Base-by-base conservation (phyloP, 2,888 invertebrate species). In the Lepas anatifera region DNA sequence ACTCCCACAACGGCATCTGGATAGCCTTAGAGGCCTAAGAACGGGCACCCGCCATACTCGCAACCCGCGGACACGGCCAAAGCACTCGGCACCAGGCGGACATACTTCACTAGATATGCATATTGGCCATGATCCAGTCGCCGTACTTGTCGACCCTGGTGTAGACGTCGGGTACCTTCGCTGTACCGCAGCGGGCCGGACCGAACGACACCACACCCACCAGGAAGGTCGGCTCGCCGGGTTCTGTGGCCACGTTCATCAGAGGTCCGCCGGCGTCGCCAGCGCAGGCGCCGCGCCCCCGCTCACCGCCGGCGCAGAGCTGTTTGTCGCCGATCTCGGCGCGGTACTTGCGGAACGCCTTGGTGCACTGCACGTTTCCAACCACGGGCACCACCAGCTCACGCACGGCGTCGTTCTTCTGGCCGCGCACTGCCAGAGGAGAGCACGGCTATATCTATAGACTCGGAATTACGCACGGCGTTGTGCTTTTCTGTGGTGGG, bases 251-350 rank as follows among this genome's bases (percentile, higher is more conserved):
- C 58, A 79, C 78, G 74, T 79, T 81, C 89, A 90, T 89, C 8
- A 90, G 79, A 0, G 90, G 89, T 6, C 89, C 89, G 0, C 90
- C 90, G 0, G 89, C 89, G 75, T 90, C 90, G 0, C 90, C 90
- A 25, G 81, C 83, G 76, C 90, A 91, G 0, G 89, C 86, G 76
- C 90, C 90, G 75, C 86, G 83, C 4, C 85, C 84, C 70, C 81
- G 83, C 48, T 83, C 82, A 0, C 90, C 88, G 4, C 90, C 90
- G 13, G 88, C 89, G 76, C 58, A 58, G 18, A 58, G 25, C 58
- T 58, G 58, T 4, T 3, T 2, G 22, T 2, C 35, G 22, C 58
- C 58, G 35, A 58, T 29, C 29, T 3, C 16, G 16, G 52, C 8
- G 16, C 29, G 18, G 35, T 22, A 32, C 11, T 11, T 13, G 11